A percentile compares a stretch with the other conserved stretches of the same genome.
Evolutionary conservation across 2,113 vertebrate genomes (phyloP).

Genomic region (Osmerus mordax): DNA sequence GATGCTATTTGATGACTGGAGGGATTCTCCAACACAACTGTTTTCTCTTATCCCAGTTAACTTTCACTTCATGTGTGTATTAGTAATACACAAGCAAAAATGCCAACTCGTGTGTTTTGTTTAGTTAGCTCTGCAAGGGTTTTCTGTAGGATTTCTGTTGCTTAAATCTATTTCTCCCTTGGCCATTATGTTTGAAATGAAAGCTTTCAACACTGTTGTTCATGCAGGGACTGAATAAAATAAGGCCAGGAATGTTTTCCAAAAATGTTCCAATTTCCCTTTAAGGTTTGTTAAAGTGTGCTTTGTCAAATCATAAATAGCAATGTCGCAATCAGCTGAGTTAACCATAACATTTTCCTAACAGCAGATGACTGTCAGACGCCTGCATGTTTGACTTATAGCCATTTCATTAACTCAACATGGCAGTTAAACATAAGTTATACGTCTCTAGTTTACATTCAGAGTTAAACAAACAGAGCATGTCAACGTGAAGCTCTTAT

Average conservation of each 20-base stretch:
- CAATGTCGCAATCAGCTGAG: conserved; percentile 34
- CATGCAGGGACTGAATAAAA: conserved; percentile 31
- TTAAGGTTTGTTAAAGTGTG: background rate
- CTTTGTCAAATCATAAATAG: background rate
- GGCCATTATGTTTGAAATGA: conserved; percentile 27
- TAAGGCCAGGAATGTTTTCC: conserved; percentile 33
- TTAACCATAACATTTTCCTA: conserved; percentile 23
- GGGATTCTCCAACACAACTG: background rate
- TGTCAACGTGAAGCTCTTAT: conserved; percentile 30
- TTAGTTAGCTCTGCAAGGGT: background rate
- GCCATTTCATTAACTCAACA: conserved; percentile 28
- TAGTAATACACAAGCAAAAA: conserved; percentile 39
- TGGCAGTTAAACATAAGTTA: conserved; percentile 46
- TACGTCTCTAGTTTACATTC: conserved; percentile 22
- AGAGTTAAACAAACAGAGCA: conserved; percentile 36
- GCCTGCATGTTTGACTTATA: conserved; percentile 30
- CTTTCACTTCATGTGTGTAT: conserved; percentile 52
- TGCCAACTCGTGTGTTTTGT: conserved; percentile 29
- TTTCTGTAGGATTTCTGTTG: background rate
- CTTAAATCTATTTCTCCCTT: conserved; percentile 27
- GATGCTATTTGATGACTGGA: background rate
- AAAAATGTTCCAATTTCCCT: conserved; percentile 23
- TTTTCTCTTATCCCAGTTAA: conserved; percentile 1
- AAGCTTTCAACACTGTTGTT: conserved; percentile 15
- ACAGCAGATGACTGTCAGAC: conserved; percentile 23